Percentiles rank a stretch among this genome's conserved stretches.
Evolutionary conservation across 1,140 invertebrate species (phyloP).

Genomic region (Galleria mellonella): DNA sequence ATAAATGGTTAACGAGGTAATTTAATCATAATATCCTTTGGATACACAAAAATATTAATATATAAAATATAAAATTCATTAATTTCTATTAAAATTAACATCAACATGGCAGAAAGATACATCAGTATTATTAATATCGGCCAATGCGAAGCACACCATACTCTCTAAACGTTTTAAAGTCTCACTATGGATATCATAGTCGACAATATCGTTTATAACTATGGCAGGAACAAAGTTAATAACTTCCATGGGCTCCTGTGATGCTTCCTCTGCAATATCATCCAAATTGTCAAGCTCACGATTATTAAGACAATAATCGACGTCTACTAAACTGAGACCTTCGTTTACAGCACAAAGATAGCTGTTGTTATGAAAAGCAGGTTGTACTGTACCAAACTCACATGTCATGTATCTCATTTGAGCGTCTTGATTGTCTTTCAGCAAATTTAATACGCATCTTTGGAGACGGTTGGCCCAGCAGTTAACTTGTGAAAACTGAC

Average conservation of each 20-base stretch:
- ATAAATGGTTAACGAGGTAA: too few relatives aligned
- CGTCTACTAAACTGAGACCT: slow-evolving; percentile 29
- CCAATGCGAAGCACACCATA: slow-evolving; percentile 43
- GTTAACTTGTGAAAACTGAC: slow-evolving; percentile 40
- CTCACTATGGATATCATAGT: slow-evolving; percentile 14
- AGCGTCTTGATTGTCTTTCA: slow-evolving; percentile 31
- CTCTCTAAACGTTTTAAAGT: slow-evolving; percentile 21
- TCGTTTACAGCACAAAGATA: slow-evolving; percentile 29
- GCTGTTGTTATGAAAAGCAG: slow-evolving; percentile 23
- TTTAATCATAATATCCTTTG: too few relatives aligned
- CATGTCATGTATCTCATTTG: slow-evolving; percentile 53
- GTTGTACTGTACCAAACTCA: slow-evolving; percentile 34
- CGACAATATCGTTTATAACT: slow-evolving; percentile 36
- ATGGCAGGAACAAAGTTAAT: slow-evolving; percentile 52
- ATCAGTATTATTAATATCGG: slow-evolving; percentile 27
- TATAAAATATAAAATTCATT: too few relatives aligned
- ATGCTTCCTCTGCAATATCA: slow-evolving; percentile 15
- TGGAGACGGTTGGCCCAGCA: slow-evolving; percentile 61
- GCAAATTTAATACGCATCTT: slow-evolving; percentile 39
- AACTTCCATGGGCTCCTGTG: slow-evolving; percentile 18
- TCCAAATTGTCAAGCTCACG: slow-evolving; percentile 27
- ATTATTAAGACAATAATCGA: slow-evolving; percentile 37
- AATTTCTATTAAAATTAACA: too few relatives aligned
- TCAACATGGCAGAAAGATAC: slow-evolving; percentile 4
- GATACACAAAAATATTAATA: too few relatives aligned